phyloP scores from a whole-genome alignment of 2,797 vertebrate genomes.

The Hypotaenidia okinawae region DNA sequence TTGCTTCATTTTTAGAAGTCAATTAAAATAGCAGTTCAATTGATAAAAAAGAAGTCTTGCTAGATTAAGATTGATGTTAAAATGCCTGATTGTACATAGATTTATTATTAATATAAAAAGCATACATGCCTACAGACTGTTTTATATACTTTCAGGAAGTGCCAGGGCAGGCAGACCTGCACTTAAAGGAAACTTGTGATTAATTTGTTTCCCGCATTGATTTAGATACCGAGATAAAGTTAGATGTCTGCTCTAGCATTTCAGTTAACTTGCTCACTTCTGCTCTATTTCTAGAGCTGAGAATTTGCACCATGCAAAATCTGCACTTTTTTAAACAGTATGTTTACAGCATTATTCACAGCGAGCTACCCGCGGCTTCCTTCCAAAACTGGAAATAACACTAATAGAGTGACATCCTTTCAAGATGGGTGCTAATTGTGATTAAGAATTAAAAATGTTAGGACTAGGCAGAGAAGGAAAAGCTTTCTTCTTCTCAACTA shows the following conservation, averaged over 20 bases:
- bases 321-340: neutral
- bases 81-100: slow-evolving; percentile 57
- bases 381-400: slow-evolving; percentile 8
- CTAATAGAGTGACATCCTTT: neutral
- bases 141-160: slow-evolving; percentile 10
- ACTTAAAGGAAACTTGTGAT: slow-evolving; percentile 37
- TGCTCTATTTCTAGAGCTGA: neutral
- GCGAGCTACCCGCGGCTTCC: neutral
- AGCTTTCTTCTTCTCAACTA: slow-evolving; percentile 29
- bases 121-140: slow-evolving; percentile 17
- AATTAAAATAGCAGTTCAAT: slow-evolving; percentile 65
- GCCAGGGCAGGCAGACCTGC: neutral
- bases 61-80: slow-evolving; percentile 68
- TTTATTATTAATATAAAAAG: slow-evolving; percentile 64
- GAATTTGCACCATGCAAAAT: slow-evolving; percentile 21
- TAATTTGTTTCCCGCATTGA: slow-evolving; percentile 33
- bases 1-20: slow-evolving; percentile 66
- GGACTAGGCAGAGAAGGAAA: neutral
- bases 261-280: slow-evolving; percentile 9
- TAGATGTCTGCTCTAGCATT: neutral
- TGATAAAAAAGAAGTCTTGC: slow-evolving; percentile 65
- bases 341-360: slow-evolving; percentile 5
- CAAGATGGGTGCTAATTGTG: neutral
- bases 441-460: slow-evolving; percentile 10
- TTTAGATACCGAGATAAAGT: slow-evolving; percentile 15